Conservation (phyloP, 2,888 invertebrate genomes). For the Thumatha senex region DNA sequence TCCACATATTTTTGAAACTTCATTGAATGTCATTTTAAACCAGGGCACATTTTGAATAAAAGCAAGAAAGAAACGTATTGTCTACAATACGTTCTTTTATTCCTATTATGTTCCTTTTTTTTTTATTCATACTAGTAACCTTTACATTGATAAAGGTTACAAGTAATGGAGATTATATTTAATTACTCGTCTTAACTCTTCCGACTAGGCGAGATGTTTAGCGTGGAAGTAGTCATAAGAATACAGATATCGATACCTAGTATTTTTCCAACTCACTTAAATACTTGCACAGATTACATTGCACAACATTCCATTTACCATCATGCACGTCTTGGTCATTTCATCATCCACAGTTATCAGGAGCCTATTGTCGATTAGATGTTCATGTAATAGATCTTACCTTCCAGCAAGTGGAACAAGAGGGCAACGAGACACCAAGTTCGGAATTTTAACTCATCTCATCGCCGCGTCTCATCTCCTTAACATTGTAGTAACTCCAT, state of each 20-base stretch:
- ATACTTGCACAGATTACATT: not conserved
- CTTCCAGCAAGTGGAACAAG: slow-evolving; percentile 1
- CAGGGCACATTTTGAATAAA: too few species aligned
- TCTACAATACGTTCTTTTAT: too few species aligned
- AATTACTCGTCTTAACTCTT: not conserved
- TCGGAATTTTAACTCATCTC: not conserved
- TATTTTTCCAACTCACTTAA: not conserved
- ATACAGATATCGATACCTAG: not conserved
- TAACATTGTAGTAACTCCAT: not conserved
- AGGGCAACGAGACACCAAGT: not conserved
- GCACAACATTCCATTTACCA: not conserved
- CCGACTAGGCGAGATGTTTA: not conserved
- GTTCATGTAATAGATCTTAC: not conserved
- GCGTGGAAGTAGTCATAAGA: not conserved
- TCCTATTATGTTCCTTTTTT: too few species aligned
- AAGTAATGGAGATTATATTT: not conserved
- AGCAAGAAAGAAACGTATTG: too few species aligned
- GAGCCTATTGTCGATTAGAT: not conserved
- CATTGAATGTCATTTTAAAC: too few species aligned
- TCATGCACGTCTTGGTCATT: not conserved
- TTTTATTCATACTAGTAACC: not conserved
- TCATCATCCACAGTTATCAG: slow-evolving; percentile 1
- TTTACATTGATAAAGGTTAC: not conserved
- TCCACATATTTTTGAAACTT: too few species aligned
- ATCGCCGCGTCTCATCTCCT: not conserved